phyloP scores from a whole-genome alignment of 2,797 vertebrate genomes.

The Eulemur coronatus region DNA sequence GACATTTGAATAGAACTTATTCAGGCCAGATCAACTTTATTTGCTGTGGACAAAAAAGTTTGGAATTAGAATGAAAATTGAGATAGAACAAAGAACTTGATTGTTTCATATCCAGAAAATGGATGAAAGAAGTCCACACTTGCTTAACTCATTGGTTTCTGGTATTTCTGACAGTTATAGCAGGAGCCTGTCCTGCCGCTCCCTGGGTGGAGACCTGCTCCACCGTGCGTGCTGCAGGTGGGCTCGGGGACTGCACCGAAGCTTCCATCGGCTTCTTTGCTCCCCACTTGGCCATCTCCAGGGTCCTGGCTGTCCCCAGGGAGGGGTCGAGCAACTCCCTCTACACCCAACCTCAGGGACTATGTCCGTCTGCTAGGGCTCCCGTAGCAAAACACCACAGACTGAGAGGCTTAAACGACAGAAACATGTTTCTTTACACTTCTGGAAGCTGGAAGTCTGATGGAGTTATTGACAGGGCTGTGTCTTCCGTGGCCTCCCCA shows the following conservation, averaged over 20 bases:
- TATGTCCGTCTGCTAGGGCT: not conserved
- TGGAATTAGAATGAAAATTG: not conserved
- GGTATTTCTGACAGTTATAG: not conserved
- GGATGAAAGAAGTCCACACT: not conserved
- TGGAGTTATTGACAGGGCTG: not conserved
- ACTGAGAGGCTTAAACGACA: not conserved
- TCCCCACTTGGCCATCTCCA: accelerated
- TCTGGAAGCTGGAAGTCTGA: not conserved
- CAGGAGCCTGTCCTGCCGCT: not conserved
- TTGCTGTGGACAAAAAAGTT: not conserved
- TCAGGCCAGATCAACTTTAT: not conserved
- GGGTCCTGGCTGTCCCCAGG: not conserved
- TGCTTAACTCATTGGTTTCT: not conserved
- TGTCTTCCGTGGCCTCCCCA: not conserved
- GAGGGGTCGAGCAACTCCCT: not conserved
- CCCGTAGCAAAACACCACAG: not conserved
- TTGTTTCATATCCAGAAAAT: not conserved
- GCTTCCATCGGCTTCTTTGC: not conserved
- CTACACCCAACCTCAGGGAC: accelerated
- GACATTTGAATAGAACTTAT: not conserved
- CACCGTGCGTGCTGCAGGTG: not conserved
- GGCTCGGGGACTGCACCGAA: accelerated
- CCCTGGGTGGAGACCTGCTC: accelerated
- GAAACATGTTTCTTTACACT: not conserved
- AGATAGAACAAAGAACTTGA: not conserved